Percentiles rank a stretch among this genome's conserved stretches.
Conservation (phyloP, 1,140 invertebrate genomes). For the Cydia pomonella region DNA sequence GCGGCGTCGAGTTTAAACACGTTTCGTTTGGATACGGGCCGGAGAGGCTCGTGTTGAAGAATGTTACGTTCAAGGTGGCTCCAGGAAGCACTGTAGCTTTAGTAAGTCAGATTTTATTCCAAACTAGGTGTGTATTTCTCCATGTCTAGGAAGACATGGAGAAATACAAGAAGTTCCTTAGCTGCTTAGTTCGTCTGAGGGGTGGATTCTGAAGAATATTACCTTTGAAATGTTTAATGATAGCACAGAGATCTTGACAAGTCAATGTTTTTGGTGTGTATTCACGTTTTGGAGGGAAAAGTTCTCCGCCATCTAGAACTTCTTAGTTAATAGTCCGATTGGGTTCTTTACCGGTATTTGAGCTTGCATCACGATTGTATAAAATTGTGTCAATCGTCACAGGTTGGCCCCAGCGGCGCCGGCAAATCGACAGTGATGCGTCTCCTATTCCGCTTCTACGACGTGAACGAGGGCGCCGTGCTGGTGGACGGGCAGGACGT, state of each 20-base stretch:
- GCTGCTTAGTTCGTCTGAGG: no score
- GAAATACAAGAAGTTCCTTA: neutral
- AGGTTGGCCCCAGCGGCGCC: slow-evolving; percentile 93
- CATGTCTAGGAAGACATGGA: no score
- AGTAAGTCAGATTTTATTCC: slow-evolving; percentile 81
- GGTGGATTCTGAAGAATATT: no score
- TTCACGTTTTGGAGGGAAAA: no score
- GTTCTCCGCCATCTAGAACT: no score
- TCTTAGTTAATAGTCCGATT: no score
- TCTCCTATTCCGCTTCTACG: slow-evolving; percentile 97
- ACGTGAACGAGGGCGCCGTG: slow-evolving; percentile 92
- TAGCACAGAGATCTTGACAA: no score
- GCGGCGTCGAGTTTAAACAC: slow-evolving; percentile 93
- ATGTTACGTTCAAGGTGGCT: slow-evolving; percentile 92
- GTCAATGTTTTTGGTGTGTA: no score
- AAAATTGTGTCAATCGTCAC: slow-evolving; percentile 38
- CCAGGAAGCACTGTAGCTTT: slow-evolving; percentile 95
- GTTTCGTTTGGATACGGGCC: slow-evolving; percentile 94
- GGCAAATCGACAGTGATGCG: slow-evolving; percentile 97
- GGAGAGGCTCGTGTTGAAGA: slow-evolving; percentile 90
- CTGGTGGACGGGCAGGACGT: slow-evolving; percentile 94
- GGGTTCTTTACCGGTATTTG: neutral
- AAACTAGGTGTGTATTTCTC: no score
- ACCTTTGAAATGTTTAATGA: no score
- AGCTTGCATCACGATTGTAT: neutral